Conservation (phyloP, 2,888 invertebrate species). For the Molorchus minor region DNA sequence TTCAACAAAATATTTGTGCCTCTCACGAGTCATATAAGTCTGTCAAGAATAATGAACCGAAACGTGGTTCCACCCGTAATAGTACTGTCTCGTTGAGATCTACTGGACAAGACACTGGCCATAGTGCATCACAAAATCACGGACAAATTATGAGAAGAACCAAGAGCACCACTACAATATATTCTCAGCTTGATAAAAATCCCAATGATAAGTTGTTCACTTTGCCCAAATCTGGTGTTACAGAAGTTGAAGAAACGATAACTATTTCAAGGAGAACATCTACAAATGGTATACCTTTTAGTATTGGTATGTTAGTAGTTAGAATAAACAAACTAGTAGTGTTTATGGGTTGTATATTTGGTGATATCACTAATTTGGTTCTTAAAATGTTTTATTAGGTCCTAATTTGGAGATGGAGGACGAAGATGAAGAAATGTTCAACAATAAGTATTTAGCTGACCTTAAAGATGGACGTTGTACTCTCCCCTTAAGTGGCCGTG, state of each 20-base stretch:
- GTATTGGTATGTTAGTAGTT: constrained; percentile 44
- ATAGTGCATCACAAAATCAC: not conserved
- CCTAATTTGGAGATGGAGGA: constrained; percentile 72
- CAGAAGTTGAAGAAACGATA: constrained; percentile 48
- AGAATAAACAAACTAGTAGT: not conserved
- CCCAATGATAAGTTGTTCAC: constrained; percentile 27
- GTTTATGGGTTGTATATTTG: not conserved
- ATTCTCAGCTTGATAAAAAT: constrained; percentile 14
- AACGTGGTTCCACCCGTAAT: constrained; percentile 18
- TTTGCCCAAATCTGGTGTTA: constrained; percentile 27
- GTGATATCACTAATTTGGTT: not conserved
- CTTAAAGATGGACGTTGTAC: constrained; percentile 69
- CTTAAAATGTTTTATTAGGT: constrained; percentile 1
- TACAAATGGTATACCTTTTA: constrained; percentile 37
- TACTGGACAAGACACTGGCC: not conserved
- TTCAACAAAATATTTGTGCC: constrained; percentile 10
- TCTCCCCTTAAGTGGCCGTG: constrained; percentile 47
- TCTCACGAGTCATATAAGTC: constrained; percentile 38
- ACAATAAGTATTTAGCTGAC: constrained; percentile 79
- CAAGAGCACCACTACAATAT: constrained; percentile 32
- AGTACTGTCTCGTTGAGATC: constrained; percentile 22
- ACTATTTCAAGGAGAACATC: constrained; percentile 52
- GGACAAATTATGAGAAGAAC: constrained; percentile 29
- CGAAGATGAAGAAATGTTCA: constrained; percentile 86
- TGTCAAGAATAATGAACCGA: constrained; percentile 18